Base-by-base conservation (phyloP, 37 sponge, comb jelly and placozoan species). In the Mnemiopsis leidyi region DNA sequence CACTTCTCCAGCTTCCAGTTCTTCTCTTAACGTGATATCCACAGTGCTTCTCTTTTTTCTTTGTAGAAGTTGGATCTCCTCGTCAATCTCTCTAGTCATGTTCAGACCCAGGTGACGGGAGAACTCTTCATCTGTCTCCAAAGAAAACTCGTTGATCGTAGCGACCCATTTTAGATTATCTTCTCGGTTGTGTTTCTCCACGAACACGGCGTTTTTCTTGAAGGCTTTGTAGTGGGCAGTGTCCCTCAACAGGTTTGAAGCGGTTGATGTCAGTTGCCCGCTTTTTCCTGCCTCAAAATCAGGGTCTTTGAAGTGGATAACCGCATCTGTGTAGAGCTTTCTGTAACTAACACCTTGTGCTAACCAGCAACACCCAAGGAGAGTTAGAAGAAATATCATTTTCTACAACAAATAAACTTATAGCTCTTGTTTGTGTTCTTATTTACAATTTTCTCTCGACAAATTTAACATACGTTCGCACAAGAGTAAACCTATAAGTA, bases 101-200 rank as follows among this genome's bases (percentile, higher is more conserved):
- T 69, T 69, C 28, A 2, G 2, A 21, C 73, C 73, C n/a, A 69
- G 21, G n/a, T 69, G 73, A 3, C 21, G 73, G 24, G 2, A 23
- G 29, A 69, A 69, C 73, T 69, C 73, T 25, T 69, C 73, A 3
- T 69, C 73, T 28, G 73, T 69, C n/a, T 69, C 73, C 73, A 69
- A 25, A 28, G 73, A 21, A 21, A 69, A 69, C n/a, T 69, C 23
- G 73, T 69, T 69, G 73, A 69, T 69, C 2, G 24, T 25, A 23
- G 73, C 73, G 3, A 69, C 73, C 73, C 73, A 69, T 20, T 69
- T 25, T 23, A 69, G 73, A 69, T 25, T 25, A 69, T 20, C n/a
- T 25, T 69, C 73, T 3, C 9, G 3, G 73, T 69, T 69, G 29
- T 69, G 73, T 23, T 69, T 20, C 73, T 23, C 2, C 23, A 69